Conservation (phyloP, 2,113 vertebrate genomes). For the Phylloscopus whistleri region DNA sequence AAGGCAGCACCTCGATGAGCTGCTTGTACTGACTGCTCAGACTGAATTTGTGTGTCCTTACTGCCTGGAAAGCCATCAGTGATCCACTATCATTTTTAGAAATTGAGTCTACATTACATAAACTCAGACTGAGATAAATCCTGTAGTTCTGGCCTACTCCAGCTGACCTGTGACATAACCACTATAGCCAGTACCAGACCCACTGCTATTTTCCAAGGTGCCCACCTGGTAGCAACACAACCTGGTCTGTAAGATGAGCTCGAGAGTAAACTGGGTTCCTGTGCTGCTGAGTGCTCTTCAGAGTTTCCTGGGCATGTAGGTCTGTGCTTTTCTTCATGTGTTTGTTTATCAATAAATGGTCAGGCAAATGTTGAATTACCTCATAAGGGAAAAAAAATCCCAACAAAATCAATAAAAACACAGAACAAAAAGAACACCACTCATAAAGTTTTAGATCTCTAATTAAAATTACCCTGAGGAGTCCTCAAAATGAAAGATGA, state of each 20-base stretch:
- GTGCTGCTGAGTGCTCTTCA: not conserved
- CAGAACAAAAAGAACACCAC: accelerated
- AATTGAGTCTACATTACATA: not conserved
- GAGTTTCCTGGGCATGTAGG: not conserved
- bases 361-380: not conserved
- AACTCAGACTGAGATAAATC: not conserved
- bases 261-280: accelerated
- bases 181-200: not conserved
- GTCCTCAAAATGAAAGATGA: not conserved
- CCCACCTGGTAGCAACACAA: not conserved
- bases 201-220: not conserved
- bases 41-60: not conserved
- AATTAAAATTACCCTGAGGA: not conserved
- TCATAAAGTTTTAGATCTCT: not conserved
- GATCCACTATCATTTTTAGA: not conserved
- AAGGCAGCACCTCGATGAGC: not conserved
- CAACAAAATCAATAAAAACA: not conserved
- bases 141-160: not conserved
- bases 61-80: not conserved
- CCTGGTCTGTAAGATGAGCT: not conserved
- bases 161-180: not conserved
- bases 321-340: not conserved
- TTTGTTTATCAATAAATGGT: not conserved
- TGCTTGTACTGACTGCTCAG: not conserved
- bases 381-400: not conserved